Evolutionary conservation across 2,113 vertebrate species (phyloP), one percentile per base, ranked within the genome.

Genomic region (Pandion haliaetus): DNA sequence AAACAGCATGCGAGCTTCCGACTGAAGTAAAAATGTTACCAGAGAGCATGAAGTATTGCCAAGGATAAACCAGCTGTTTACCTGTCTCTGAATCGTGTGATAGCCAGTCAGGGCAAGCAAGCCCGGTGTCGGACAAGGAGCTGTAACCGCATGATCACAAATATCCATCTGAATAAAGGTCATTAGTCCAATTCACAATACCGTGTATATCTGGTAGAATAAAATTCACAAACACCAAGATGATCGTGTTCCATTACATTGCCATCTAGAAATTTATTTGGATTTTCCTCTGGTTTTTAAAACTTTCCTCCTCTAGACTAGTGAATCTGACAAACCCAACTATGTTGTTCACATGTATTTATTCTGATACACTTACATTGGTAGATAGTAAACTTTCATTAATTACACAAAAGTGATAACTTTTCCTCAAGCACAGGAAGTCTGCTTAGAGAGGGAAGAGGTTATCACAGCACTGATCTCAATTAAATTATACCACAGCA

Each of bases 1-100:
- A 5, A 2, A 1, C 4, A 5, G 8, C 3, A 0, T 5, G 8
- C 7, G 2, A 7, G 18, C 1, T 7, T n/a, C 8, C 38, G 59
- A 3, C 14, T 3, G 32, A 12, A 1, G 12, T 20, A 16, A 8
- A 52, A 40, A 8, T 7, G 49, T 9, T n/a, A 3, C 1, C 26
- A 18, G 34, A 6, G 8, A 23, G 40, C 10, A 1, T 5, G 25
- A 29, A 2, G 38, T 6, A 4, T 1, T 8, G n/a, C 55, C 26
- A 6, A 36, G 40, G n/a, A 3, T 31, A 29, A 24, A 4, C 4
- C 59, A 0, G 6, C 23, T 32, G 20, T 5, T 38, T 12, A 2
- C 1, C 0, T 0, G 45, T 32, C 12, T 24, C 55, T 36, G 24
- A 36, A 15, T 9, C 0, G 0, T 8, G 59, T 12, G 23, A 7